Evolutionary conservation across 2,113 vertebrate species (phyloP), one percentile per base, ranked within the genome.

Genomic region (Tursiops truncatus): DNA sequence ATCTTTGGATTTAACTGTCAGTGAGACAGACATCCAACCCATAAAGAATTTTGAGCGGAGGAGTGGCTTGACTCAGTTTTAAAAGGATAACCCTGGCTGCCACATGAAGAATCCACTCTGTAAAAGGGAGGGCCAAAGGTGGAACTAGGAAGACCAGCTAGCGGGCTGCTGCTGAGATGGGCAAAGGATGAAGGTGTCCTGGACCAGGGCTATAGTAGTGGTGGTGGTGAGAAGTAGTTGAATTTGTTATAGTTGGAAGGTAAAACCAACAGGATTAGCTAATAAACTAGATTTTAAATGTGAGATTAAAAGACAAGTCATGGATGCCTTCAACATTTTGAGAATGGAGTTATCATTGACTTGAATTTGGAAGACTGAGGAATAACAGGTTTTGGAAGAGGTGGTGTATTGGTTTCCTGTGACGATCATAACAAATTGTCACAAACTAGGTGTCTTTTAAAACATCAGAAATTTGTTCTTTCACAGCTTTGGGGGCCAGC

Each of bases 201-300:
- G 23, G 33, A 10, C 3, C 36, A 23, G 36, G 23, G 6, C 44
- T 13, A 31, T 0, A 3, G 28, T 20, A 4, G 7, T 14, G 10
- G 25, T n/a, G 21, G 21, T 31, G 17, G 8, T 65, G 36, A 90
- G 50, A 38, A 74, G 62, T 0, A 11, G 28, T 20, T 85, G 58
- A 17, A 89, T 91, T 58, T 74, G 47, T 23, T 53, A 21, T 1
- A 38, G 26, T 5, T 18, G 79, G 8, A 67, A 71, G n/a, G 47
- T 31, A 73, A 85, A 89, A 21, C 20, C 74, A 77, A 41, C 4
- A 83, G 58, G 21, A 84, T 50, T 60, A 53, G 17, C 58, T 80
- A 47, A 89, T 17, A 8, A 58, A 44, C 8, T 62, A 28, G 41
- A 25, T 84, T 60, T 88, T 70, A 73, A 60, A 47, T 23, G 5